Evolutionary conservation across 1,140 invertebrate species (phyloP).

Genomic region (Eulimnadia texana): DNA sequence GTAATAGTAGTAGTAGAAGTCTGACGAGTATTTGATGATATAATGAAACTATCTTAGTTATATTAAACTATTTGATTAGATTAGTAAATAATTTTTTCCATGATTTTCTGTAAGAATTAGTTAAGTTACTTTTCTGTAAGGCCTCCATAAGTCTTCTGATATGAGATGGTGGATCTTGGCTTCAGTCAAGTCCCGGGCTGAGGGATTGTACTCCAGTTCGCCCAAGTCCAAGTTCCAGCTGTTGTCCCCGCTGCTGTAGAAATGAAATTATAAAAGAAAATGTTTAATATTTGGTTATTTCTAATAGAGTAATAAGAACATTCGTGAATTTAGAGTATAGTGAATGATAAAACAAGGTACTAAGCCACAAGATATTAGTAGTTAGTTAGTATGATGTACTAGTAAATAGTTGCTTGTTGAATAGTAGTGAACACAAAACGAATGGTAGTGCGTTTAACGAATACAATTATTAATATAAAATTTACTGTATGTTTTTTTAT

Average conservation of each 20-base stretch:
- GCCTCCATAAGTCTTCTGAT: constrained; percentile 76
- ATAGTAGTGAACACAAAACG: no score
- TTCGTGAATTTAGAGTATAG: no score
- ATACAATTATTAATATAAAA: no score
- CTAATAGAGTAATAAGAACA: no score
- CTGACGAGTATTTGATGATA: neutral
- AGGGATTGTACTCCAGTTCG: constrained; percentile 80
- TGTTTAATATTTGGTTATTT: no score
- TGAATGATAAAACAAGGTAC: no score
- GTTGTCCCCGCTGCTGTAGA: constrained; percentile 50
- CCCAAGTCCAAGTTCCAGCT: constrained; percentile 83
- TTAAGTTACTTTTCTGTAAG: constrained; percentile 60
- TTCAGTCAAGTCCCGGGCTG: constrained; percentile 77
- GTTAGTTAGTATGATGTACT: neutral
- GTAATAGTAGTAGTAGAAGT: neutral
- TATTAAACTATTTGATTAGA: neutral
- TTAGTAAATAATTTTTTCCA: neutral
- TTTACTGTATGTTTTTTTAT: no score
- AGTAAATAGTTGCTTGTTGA: no score
- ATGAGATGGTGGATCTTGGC: constrained; percentile 83
- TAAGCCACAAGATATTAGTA: neutral
- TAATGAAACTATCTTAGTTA: neutral
- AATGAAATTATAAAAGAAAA: no score
- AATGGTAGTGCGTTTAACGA: no score
- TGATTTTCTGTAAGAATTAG: constrained; percentile 2